These are phyloP conservation scores for Arremon aurantiirostris DNA, from an alignment of 2,797 vertebrate genomes.

Conservation along the genomic window DNA sequence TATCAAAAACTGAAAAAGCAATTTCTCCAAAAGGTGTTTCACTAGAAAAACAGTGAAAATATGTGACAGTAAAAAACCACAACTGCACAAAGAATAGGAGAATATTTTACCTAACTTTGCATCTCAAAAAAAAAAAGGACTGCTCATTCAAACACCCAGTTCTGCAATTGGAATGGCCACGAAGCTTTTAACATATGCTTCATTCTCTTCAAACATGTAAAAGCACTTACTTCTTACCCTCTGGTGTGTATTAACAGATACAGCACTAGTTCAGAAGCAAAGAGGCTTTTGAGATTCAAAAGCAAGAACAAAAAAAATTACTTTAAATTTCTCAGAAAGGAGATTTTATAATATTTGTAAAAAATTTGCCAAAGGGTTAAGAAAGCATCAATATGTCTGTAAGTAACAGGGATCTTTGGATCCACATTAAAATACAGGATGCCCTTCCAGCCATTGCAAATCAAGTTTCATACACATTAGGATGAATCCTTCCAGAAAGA, in stretches of 20 bases:
- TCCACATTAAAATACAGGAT: not conserved
- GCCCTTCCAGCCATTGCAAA: not conserved
- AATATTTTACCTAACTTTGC: not conserved
- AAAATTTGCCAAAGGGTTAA: not conserved
- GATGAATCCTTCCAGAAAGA: not conserved
- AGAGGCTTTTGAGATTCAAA: not conserved
- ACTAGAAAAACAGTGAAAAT: not conserved
- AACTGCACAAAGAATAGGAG: not conserved
- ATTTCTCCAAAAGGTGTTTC: not conserved
- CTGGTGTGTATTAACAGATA: not conserved
- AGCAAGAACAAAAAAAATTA: not conserved
- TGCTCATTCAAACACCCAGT: not conserved
- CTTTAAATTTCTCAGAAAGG: not conserved
- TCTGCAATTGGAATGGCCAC: not conserved
- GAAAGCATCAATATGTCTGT: not conserved
- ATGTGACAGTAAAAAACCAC: not conserved
- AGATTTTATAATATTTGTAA: not conserved
- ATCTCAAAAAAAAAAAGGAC: not conserved
- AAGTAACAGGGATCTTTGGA: not conserved
- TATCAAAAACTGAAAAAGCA: not conserved
- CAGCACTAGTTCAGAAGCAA: not conserved
- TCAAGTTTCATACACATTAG: not conserved
- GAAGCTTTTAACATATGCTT: not conserved
- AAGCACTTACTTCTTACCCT: not conserved
- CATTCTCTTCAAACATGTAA: not conserved